Base-by-base conservation (phyloP, 2,888 invertebrate species). In the Heterodera filipjevi region DNA sequence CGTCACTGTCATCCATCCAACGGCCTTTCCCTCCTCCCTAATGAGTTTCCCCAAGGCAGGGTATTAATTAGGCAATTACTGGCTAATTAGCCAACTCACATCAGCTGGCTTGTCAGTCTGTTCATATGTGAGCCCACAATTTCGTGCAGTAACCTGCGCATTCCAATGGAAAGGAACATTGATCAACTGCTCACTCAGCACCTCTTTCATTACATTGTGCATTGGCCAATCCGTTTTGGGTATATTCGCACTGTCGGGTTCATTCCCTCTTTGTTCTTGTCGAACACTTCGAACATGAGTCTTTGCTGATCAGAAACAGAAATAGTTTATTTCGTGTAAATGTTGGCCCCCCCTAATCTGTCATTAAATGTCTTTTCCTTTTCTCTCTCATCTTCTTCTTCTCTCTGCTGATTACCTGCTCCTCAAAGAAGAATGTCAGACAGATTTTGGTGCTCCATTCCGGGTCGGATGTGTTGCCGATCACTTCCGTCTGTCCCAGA, bases 361-460 rank as follows among this genome's bases (percentile, higher is more conserved):
- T n/a, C n/a, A n/a, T n/a, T n/a, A n/a, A 44, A 12, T 44, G 44
- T 44, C 39, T 75, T 64, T 64, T 66, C 10, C 59, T 27, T 59
- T 70, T 30, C 22, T 2, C 8, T 16, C 5, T 6, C 53, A 6
- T 19, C 19, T 22, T 53, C 53, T 53, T 53, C 53, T 53, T 53
- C 53, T 53, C n/a, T n/a, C n/a, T n/a, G n/a, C n/a, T 3, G 22
- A 53, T 53, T 59, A 30, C 77, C 44, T 71, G 91, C 81, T 92
- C 91, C 84, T 92, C 92, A 90, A 92, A 92, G 78, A 90, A 90
- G 85, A 92, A 92, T 64, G 91, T 90, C 64, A 92, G 84, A 35
- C 90, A 87, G 84, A 92, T 91, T 85, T 92, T 92, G 39, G 89
- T 91, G 1, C 91, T 91, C 91, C 92, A 92, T 83, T 92, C 90